phyloP scores from a whole-genome alignment of 2,113 vertebrate genomes.

The Prunella fulvescens region DNA sequence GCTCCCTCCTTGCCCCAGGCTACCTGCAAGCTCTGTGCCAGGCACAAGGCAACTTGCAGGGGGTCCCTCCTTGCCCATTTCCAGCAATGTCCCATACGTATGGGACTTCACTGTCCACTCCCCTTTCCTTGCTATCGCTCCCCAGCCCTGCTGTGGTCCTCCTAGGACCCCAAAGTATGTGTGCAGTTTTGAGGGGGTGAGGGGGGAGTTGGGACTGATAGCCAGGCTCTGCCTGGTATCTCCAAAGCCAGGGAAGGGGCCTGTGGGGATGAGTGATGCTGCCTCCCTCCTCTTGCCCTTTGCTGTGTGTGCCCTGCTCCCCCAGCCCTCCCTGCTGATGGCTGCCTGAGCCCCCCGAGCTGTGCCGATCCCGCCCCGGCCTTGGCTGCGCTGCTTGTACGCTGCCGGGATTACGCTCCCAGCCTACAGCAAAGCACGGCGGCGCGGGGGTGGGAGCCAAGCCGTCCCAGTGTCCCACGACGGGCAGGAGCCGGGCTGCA shows the following conservation, averaged over 20 bases:
- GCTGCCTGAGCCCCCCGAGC: slow-evolving; percentile 9
- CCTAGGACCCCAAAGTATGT: neutral
- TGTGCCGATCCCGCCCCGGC: neutral
- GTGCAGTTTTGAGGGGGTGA: neutral
- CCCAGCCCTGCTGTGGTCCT: neutral
- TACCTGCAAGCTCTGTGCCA: neutral
- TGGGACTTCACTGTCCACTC: neutral
- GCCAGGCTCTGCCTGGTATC: neutral
- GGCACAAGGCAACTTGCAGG: neutral
- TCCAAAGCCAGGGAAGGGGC: neutral
- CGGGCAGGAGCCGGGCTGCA: neutral
- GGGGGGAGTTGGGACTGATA: neutral
- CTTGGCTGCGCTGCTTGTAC: slow-evolving; percentile 53
- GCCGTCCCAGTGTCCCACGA: neutral
- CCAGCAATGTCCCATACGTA: neutral
- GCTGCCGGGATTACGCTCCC: neutral
- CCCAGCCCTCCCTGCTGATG: slow-evolving; percentile 7
- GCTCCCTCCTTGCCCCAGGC: neutral
- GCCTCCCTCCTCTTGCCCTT: slow-evolving; percentile 7
- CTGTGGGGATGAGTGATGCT: neutral
- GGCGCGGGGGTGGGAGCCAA: neutral
- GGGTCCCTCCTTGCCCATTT: neutral
- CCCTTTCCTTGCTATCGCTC: neutral
- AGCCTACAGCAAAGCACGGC: neutral
- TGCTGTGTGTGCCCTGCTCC: slow-evolving; percentile 27